phyloP scores from a whole-genome alignment of 2,797 vertebrate genomes.

The Eulemur rubriventer region DNA sequence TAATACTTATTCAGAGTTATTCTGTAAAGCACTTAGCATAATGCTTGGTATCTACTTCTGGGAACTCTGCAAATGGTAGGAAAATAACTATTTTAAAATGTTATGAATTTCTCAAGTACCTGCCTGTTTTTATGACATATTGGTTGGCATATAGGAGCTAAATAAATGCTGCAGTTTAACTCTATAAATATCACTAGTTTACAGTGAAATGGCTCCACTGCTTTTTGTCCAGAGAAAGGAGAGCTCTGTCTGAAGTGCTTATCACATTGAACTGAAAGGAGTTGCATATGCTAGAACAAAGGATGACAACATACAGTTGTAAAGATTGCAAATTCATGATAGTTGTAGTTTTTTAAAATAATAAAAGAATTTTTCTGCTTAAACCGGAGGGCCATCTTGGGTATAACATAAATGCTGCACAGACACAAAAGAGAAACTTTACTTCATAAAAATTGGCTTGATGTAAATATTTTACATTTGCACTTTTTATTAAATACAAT shows the following conservation, averaged over 20 bases:
- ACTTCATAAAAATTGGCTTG: not conserved
- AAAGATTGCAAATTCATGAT: not conserved
- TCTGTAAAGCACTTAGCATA: not conserved
- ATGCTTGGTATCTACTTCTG: not conserved
- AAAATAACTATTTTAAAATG: not conserved
- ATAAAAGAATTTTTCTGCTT: not conserved
- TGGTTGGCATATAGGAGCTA: not conserved
- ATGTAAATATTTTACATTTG: not conserved
- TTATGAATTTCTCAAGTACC: not conserved
- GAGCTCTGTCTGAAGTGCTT: not conserved
- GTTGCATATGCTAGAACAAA: not conserved
- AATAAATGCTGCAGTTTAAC: not conserved
- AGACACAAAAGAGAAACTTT: not conserved
- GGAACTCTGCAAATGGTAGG: not conserved
- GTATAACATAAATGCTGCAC: not conserved
- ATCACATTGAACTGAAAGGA: not conserved
- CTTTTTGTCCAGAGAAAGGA: not conserved
- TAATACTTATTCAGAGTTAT: not conserved
- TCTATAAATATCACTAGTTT: not conserved
- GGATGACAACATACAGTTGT: not conserved
- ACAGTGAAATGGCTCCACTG: not conserved
- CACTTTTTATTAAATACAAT: not conserved
- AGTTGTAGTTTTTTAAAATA: not conserved
- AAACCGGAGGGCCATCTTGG: not conserved
- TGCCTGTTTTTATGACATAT: not conserved